Base-by-base conservation (phyloP, 2,113 vertebrate species). In the Arenaria interpres region DNA sequence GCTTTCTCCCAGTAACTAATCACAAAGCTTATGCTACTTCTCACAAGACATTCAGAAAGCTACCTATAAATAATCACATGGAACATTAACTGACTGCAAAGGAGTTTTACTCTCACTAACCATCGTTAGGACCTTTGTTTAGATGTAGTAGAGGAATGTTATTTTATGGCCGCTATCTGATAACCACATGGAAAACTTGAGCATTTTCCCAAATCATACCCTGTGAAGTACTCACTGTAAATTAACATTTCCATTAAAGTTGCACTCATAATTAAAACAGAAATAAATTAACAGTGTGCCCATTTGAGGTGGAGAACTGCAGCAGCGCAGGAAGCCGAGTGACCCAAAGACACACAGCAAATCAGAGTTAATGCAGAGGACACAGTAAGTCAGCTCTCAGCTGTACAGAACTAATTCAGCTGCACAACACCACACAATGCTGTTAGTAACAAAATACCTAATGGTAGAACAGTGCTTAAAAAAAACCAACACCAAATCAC, bases 341-440 rank as follows among this genome's bases (percentile, higher is more conserved):
- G 48, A 86, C 85, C 85, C 45, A 48, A 0, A 14, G 43, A 24
- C 69, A 24, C 1, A 0, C 10, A 35, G 64, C 7, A 35, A 69
- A 17, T 28, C 35, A 43, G 43, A 10, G 3, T 0, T 10, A 2
- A 27, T 5, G 43, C 39, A 75, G 46, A 57, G 48, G 57, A 51
- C 2, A 1, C 5, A 15, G 14, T 25, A 15, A 45, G 9, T 39
- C 51, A 72, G 12, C 37, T 80, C 46, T 41, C 63, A 57, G 57
- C 32, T 50, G 9, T 28, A 17, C 51, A 15, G 28, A 84, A 30
- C 37, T 48, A 64, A 63, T 20, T 45, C 39, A 33, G 3, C 63
- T 46, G 53, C 79, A 66, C 48, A 77, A 73, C 90, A 41, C 6
- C 19, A 45, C 86, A 7, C 37, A 54, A 20, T 6, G 3, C 6